Evolutionary conservation across 23 tunicate genomes (phyloP), one percentile per base, ranked within the genome.

Genomic region (Styela clava): DNA sequence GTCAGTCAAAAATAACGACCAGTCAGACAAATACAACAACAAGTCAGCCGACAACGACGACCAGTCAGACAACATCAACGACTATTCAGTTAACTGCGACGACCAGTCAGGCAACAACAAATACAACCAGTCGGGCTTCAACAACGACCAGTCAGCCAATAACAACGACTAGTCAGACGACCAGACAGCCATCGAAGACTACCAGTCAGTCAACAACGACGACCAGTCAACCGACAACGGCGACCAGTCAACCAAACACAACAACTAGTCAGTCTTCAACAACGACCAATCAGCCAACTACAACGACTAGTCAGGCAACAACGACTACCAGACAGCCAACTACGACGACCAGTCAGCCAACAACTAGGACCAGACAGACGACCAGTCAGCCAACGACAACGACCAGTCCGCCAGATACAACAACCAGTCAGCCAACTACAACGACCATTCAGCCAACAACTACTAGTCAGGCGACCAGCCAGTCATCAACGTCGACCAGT

Each of bases 51-150:
- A 44, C 56, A 7, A 44, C 56, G 12, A 44, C 12, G 56, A 44
- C 56, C 56, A 44, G 56, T 44, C 56, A 44, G 56, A 0, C 71
- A 22, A 67, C 71, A 18, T 0, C 16, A 67, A 67, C 71, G 16
- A 18, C 71, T 16, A 67, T 22, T 1, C 31, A 0, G 23, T 1
- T 24, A 67, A 67, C 71, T 24, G 22, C 71, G 2, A 27, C 31
- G 2, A 67, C 71, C 71, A 22, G 71, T 67, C 31, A 67, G 31
- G 16, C 31, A 22, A 67, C 71, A 67, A 67, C 71, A 67, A 67
- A 19, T 16, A 65, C 71, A 25, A 67, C 71, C 31, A 67, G 2
- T 29, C 1, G 31, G 22, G 16, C 71, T 18, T 18, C 71, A 18
- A 67, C 71, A 67, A 67, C 71, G 30, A 67, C 71, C 31, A 67